Base-by-base conservation (phyloP, 1,140 invertebrate species). In the Rhagoletis zephyria region DNA sequence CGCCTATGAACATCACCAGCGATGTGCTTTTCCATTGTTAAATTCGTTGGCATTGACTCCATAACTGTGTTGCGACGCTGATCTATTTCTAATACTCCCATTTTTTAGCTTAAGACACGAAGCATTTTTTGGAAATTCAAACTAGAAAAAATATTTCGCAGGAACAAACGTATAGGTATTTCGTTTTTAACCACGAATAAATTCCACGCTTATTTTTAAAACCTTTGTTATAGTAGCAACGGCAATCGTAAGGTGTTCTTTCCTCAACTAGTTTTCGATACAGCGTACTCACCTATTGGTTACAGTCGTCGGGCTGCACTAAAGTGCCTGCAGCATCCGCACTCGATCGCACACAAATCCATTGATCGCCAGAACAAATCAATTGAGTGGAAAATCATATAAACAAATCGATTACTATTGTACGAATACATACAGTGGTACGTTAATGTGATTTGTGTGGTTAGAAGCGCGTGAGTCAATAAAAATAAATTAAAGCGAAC, bases 301-400 rank as follows among this genome's bases (percentile, higher is more conserved):
- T 89, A 91, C 91, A 91, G 89, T 91, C 89, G 89, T 90, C 90
- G 92, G 90, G 91, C 89, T 89, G 90, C 91, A 92, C 91, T 92
- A 85, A 92, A 86, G 59, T 81, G 67, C 85, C 85, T 88, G 6
- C 65, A 85, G 81, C 77, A 64, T 70, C 67, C 59, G 86, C 14
- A 70, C 14, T 14, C 61, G 74, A 81, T 81, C 74, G 48, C 19
- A 6, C 48, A 56, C 67, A 14, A 42, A 30, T 30, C 30, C 30
- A 30, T 30, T 30, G 30, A 30, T 30, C 42, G 5, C 48, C 48
- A 81, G 74, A 74, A 88, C 87, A 86, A 63, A 88, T 88, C 67
- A 86, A 88, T 88, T 81, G 74, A 81, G 74, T 48, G 74, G 45
- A 81, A 81, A 56, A 81, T 81, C 74, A 81, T 59, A 19, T 81